Evolutionary conservation across 2,888 invertebrate species (phyloP).

Genomic region (Thecophora atra): DNA sequence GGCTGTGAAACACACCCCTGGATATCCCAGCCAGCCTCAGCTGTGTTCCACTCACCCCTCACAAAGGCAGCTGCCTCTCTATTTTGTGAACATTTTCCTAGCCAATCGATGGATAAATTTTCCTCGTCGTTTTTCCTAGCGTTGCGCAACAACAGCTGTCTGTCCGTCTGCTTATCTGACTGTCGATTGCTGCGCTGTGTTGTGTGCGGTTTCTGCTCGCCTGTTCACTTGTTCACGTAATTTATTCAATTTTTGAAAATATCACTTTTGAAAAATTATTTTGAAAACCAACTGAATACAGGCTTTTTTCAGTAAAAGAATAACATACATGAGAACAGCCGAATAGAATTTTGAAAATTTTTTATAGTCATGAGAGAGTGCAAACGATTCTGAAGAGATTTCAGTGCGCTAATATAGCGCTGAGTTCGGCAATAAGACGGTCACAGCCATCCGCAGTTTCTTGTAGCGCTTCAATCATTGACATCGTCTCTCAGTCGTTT

Average conservation of each 20-base stretch:
- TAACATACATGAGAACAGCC: no score
- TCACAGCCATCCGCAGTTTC: no score
- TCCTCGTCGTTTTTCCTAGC: background rate
- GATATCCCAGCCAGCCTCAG: conserved; percentile 5
- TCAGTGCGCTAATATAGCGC: no score
- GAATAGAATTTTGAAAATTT: conserved; percentile 6
- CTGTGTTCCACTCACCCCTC: background rate
- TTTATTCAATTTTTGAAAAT: conserved; percentile 60
- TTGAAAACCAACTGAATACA: conserved; percentile 33
- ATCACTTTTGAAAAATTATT: conserved; percentile 38
- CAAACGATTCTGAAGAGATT: background rate
- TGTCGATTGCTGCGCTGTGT: conserved; percentile 14
- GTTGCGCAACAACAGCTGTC: background rate
- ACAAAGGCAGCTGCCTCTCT: conserved; percentile 19
- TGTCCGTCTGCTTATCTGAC: background rate
- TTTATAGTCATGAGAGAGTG: background rate
- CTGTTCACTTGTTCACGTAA: conserved; percentile 61
- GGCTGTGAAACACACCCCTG: conserved; percentile 16
- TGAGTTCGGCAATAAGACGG: background rate
- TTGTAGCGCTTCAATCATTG: no score
- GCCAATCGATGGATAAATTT: background rate
- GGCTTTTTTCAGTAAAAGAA: no score
- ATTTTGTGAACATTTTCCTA: conserved; percentile 12
- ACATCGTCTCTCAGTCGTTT: no score
- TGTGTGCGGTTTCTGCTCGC: conserved; percentile 51